These are phyloP conservation scores for Sphecodes monilicornis DNA, from an alignment of 2,888 invertebrate species.

Conservation along the genomic window DNA sequence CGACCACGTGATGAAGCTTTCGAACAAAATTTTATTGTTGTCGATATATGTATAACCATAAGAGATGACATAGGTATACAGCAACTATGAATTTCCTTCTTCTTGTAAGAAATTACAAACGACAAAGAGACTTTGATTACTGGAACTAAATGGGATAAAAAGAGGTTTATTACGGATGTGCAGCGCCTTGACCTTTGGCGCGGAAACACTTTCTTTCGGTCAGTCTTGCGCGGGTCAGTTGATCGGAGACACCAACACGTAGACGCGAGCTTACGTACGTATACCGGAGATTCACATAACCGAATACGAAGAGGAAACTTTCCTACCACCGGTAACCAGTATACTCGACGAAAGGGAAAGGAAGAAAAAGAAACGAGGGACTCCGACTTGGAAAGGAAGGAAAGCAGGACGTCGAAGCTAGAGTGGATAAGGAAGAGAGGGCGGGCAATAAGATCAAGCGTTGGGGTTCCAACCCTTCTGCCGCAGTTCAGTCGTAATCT, in stretches of 20 bases:
- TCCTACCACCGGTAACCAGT: constrained; percentile 53
- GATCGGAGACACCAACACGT: constrained; percentile 57
- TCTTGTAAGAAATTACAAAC: too few relatives aligned
- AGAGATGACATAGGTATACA: too few relatives aligned
- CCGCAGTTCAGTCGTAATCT: constrained; percentile 78
- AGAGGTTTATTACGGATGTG: background rate
- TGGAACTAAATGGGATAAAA: too few relatives aligned
- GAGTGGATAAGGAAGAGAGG: constrained; percentile 58
- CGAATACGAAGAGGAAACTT: constrained; percentile 67
- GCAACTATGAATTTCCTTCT: too few relatives aligned
- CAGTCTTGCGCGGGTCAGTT: constrained; percentile 76
- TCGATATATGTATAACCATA: too few relatives aligned
- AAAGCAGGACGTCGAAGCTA: constrained; percentile 49
- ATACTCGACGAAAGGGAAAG: constrained; percentile 61
- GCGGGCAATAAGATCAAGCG: constrained; percentile 82
- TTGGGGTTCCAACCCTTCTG: constrained; percentile 80
- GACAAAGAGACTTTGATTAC: too few relatives aligned
- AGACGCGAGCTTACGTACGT: constrained; percentile 30
- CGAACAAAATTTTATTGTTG: too few relatives aligned
- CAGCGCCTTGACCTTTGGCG: constrained; percentile 48
- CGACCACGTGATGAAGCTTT: too few relatives aligned
- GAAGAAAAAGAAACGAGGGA: constrained; percentile 72
- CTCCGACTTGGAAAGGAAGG: constrained; percentile 51
- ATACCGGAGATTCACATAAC: constrained; percentile 59
- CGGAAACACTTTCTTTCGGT: constrained; percentile 44